Evolutionary conservation across 2,113 vertebrate species (phyloP).

Genomic region (Petroica traversi): DNA sequence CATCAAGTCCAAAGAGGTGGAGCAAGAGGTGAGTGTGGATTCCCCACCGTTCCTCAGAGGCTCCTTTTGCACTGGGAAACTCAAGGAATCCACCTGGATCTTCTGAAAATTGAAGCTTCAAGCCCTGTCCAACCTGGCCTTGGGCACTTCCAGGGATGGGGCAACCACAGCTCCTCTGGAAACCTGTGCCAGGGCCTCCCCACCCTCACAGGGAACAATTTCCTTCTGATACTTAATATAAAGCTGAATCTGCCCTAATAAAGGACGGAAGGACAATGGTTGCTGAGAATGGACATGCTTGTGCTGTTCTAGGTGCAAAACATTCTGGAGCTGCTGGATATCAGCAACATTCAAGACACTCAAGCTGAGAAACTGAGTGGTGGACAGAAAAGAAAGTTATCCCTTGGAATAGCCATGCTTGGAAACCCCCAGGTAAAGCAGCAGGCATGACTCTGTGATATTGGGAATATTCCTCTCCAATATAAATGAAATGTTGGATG

Average conservation of each 20-base stretch:
- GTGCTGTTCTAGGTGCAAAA: conserved; percentile 76
- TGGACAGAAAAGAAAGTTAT: conserved; percentile 88
- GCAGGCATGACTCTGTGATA: neutral
- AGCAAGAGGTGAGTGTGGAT: conserved; percentile 39
- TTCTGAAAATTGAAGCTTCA: neutral
- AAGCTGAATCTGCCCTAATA: neutral
- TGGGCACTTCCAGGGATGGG: neutral
- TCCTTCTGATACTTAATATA: neutral
- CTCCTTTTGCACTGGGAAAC: neutral
- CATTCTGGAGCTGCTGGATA: conserved; percentile 81
- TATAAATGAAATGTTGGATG: neutral
- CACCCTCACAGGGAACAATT: neutral
- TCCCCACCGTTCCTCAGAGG: rapidly evolving
- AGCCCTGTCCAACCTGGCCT: rapidly evolving
- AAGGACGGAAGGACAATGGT: neutral
- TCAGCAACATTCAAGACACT: conserved; percentile 80
- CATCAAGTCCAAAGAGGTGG: conserved; percentile 74
- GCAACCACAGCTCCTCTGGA: neutral
- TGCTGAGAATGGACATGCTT: neutral
- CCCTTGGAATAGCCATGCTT: conserved; percentile 85
- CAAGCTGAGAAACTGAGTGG: conserved; percentile 85
- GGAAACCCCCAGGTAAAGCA: conserved; percentile 85
- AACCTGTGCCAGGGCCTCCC: rapidly evolving
- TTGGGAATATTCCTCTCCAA: neutral
- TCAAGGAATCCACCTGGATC: neutral